Conservation (phyloP, 2,113 vertebrate genomes). For the Sphyrna mokarran region DNA sequence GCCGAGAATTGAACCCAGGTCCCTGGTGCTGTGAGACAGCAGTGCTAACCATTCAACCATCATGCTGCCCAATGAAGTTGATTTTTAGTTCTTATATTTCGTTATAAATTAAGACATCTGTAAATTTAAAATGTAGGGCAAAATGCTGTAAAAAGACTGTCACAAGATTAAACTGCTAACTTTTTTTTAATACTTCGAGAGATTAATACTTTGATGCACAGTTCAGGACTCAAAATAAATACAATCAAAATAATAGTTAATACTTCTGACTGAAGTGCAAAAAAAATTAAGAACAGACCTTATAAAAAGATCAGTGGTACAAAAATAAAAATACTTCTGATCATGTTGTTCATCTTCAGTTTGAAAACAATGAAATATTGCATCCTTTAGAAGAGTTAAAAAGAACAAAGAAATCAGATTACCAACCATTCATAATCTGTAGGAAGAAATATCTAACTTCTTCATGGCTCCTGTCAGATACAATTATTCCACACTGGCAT, state of each 20-base stretch:
- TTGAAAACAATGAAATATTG: background rate
- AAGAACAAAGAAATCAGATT: background rate
- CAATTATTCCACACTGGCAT: background rate
- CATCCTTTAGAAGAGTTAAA: background rate
- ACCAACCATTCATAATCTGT: background rate
- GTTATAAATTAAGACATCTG: background rate
- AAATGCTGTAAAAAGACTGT: background rate
- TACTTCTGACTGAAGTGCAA: background rate
- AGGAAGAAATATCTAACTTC: background rate
- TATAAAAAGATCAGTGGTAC: background rate
- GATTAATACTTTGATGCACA: background rate
- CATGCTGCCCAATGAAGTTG: background rate
- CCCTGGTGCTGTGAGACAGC: too few relatives aligned
- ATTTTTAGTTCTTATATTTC: background rate
- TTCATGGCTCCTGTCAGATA: background rate
- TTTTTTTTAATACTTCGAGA: background rate
- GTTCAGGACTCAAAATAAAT: background rate
- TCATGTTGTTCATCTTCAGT: background rate
- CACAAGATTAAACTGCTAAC: background rate
- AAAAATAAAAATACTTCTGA: background rate
- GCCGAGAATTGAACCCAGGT: too few relatives aligned
- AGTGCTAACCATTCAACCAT: too few relatives aligned
- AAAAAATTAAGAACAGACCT: background rate
- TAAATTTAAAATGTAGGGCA: background rate
- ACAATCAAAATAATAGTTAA: background rate